Evolutionary conservation across 2,113 vertebrate species (phyloP).

Genomic region (Syrrhaptes paradoxus): DNA sequence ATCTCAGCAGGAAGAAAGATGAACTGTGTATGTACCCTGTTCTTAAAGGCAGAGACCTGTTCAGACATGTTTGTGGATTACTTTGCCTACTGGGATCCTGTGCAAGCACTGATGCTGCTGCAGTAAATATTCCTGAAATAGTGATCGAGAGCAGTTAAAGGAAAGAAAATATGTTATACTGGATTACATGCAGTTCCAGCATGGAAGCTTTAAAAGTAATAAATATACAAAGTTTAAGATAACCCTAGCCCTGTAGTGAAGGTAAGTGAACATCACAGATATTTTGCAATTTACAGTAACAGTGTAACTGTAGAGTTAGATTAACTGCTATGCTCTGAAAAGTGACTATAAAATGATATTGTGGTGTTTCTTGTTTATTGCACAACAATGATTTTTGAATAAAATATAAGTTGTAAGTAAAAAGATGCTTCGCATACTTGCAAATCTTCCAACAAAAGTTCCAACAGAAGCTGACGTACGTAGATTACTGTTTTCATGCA

Average conservation of each 20-base stretch:
- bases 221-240: background rate
- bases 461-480: background rate
- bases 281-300: background rate
- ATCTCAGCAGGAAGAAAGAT: background rate
- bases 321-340: background rate
- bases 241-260: background rate
- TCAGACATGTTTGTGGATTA: background rate
- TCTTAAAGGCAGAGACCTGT: background rate
- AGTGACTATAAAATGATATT: background rate
- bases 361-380: background rate
- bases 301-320: background rate
- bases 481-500: background rate
- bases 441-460: constrained; percentile 16
- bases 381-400: background rate
- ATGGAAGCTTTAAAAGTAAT: background rate
- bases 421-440: background rate
- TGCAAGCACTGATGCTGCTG: background rate
- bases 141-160: background rate
- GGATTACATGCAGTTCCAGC: background rate
- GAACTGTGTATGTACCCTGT: background rate
- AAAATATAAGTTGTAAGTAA: background rate
- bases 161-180: background rate
- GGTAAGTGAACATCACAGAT: background rate
- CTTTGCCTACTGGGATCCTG: background rate
- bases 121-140: background rate